Evolutionary conservation across 1,140 invertebrate genomes (phyloP).

Genomic region (Heliconius melpomene): DNA sequence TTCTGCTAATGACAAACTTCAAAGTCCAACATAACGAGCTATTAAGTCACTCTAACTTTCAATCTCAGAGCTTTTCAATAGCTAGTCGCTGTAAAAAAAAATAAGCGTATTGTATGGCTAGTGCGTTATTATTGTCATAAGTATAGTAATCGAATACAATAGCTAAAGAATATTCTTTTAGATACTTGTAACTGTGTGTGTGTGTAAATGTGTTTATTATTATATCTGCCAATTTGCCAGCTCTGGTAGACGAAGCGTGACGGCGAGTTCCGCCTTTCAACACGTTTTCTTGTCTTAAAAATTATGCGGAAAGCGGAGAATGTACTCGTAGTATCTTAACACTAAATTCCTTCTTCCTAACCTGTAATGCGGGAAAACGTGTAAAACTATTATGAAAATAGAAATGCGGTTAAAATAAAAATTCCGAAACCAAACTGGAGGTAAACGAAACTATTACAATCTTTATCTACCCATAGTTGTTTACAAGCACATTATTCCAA

Average conservation of each 20-base stretch:
- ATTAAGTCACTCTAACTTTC: not conserved
- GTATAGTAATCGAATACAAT: not conserved
- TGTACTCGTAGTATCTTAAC: too few relatives aligned
- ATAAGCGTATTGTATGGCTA: not conserved
- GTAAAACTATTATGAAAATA: too few relatives aligned
- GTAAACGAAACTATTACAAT: not conserved
- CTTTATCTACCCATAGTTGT: not conserved
- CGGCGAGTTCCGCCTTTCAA: too few relatives aligned
- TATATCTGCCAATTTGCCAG: too few relatives aligned
- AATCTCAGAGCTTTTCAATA: not conserved
- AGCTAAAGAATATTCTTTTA: not conserved
- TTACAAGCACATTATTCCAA: not conserved
- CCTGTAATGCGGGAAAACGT: too few relatives aligned
- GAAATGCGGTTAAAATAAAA: not conserved
- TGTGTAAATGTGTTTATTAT: too few relatives aligned
- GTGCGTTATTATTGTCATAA: not conserved
- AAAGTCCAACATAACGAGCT: constrained; percentile 7
- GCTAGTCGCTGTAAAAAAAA: not conserved
- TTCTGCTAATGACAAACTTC: constrained; percentile 5
- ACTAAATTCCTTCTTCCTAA: too few relatives aligned
- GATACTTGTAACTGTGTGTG: too few relatives aligned
- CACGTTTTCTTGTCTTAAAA: too few relatives aligned
- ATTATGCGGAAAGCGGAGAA: too few relatives aligned
- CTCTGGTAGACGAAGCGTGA: too few relatives aligned
- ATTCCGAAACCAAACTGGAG: not conserved